Evolutionary conservation across 2,113 vertebrate genomes (phyloP).

Genomic region (Campylomormyrus tamandua): DNA sequence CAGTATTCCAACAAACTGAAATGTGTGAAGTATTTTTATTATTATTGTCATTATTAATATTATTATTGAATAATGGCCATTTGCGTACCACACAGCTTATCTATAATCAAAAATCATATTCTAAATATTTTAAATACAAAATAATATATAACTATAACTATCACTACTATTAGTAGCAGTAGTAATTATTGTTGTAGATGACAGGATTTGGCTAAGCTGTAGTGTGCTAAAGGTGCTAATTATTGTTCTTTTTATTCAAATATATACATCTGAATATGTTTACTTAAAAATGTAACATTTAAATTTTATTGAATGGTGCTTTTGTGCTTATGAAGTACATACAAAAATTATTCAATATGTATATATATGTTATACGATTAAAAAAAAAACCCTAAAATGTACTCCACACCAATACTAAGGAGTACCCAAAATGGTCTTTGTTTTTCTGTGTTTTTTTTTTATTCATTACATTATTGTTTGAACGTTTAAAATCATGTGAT

Average conservation of each 20-base stretch:
- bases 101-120: slow-evolving; percentile 1
- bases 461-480: not conserved
- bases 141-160: slow-evolving; percentile 22
- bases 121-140: not conserved
- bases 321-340: slow-evolving; percentile 5
- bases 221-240: slow-evolving; percentile 11
- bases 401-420: not conserved
- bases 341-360: not conserved
- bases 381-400: not conserved
- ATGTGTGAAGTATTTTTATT: not conserved
- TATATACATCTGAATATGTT: not conserved
- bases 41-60: not conserved
- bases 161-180: slow-evolving; percentile 2
- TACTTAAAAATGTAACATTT: not conserved
- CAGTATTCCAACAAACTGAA: slow-evolving; percentile 24
- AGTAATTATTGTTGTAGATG: not conserved
- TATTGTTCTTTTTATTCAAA: not conserved
- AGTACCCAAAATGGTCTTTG: not conserved
- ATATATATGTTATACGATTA: not conserved
- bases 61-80: not conserved
- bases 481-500: not conserved
- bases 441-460: not conserved
- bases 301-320: not conserved
- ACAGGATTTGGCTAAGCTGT: slow-evolving; percentile 10
- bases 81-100: not conserved